These are phyloP conservation scores for Elgonia sp. DNA, from an alignment of 2,888 invertebrate species.

Conservation along the genomic window DNA sequence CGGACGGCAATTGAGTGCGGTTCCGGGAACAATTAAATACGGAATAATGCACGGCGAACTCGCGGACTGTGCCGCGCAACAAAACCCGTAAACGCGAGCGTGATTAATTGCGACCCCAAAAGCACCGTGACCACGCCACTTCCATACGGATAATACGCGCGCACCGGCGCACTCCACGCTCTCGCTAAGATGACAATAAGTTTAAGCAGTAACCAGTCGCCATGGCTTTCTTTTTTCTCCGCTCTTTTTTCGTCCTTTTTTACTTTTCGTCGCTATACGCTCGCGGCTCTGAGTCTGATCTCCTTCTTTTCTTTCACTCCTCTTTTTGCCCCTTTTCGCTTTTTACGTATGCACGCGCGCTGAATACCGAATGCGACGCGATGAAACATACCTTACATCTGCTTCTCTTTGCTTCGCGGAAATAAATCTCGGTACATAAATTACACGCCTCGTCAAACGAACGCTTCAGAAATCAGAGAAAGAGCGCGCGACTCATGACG, in stretches of 20 bases:
- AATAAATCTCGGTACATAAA: conserved; percentile 74
- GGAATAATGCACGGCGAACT: conserved; percentile 66
- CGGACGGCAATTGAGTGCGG: conserved; percentile 50
- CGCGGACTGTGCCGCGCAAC: conserved; percentile 76
- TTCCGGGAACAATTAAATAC: conserved; percentile 75
- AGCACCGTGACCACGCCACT: conserved; percentile 70
- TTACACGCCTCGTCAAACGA: conserved; percentile 73
- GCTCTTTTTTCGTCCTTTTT: background rate
- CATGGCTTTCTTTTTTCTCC: background rate
- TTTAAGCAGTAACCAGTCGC: conserved; percentile 57
- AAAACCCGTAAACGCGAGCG: conserved; percentile 75
- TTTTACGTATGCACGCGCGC: conserved; percentile 67
- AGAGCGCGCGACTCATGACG: conserved; percentile 69
- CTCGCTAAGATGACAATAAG: conserved; percentile 71
- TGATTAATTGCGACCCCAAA: conserved; percentile 76
- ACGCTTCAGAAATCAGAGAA: conserved; percentile 68
- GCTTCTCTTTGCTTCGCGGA: conserved; percentile 71
- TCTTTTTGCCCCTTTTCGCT: conserved; percentile 40
- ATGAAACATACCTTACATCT: conserved; percentile 63
- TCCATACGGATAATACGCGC: conserved; percentile 69
- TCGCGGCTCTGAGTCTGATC: conserved; percentile 11
- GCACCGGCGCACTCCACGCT: conserved; percentile 60
- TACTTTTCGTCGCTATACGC: too few relatives aligned
- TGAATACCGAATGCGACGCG: conserved; percentile 73
- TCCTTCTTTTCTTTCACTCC: conserved; percentile 49